These are phyloP conservation scores for Temnothorax rugatulus DNA, from an alignment of 2,888 invertebrate species.

Conservation along the genomic window DNA sequence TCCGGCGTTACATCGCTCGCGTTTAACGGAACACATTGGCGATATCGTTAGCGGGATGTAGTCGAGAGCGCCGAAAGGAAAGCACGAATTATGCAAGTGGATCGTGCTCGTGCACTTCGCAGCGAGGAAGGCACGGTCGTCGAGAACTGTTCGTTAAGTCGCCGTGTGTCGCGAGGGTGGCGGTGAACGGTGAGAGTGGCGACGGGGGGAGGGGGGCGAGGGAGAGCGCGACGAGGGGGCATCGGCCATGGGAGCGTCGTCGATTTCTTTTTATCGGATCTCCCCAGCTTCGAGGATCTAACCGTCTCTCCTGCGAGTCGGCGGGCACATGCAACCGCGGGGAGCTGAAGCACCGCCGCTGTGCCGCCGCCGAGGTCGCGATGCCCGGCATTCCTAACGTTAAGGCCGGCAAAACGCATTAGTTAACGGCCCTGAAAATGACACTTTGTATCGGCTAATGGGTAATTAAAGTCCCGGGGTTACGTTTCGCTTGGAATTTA, in stretches of 20 bases:
- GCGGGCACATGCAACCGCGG: constrained; percentile 31
- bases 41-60: constrained; percentile 26
- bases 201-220: not conserved
- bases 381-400: constrained; percentile 71
- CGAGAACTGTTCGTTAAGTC: constrained; percentile 53
- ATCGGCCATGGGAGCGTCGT: constrained; percentile 42
- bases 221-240: not conserved
- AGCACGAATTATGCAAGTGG: constrained; percentile 59
- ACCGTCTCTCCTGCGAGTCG: constrained; percentile 25
- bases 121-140: constrained; percentile 23
- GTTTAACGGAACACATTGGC: constrained; percentile 21
- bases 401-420: constrained; percentile 75
- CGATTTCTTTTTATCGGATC: constrained; percentile 45
- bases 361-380: constrained; percentile 36
- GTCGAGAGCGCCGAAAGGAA: constrained; percentile 27
- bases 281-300: constrained; percentile 9
- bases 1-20: not conserved
- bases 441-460: constrained; percentile 82
- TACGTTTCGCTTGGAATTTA: constrained; percentile 78
- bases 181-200: constrained; percentile 17
- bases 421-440: constrained; percentile 80
- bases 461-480: constrained; percentile 80
- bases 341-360: constrained; percentile 16
- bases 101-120: constrained; percentile 55
- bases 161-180: constrained; percentile 43